These are phyloP conservation scores for Rhinolophus sinicus DNA, from an alignment of 2,113 vertebrate genomes.

Conservation along the genomic window DNA sequence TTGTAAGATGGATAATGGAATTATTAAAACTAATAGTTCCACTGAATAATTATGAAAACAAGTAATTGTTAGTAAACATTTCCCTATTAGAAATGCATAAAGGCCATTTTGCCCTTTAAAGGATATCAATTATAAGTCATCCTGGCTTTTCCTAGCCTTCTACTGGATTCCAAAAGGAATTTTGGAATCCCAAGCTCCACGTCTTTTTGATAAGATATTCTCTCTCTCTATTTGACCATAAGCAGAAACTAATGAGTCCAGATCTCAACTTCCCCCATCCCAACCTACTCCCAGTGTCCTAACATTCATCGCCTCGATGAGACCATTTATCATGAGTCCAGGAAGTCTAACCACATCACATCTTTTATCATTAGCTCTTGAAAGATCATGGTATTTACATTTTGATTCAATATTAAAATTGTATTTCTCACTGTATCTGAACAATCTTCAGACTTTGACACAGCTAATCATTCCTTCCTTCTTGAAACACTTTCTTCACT, in stretches of 20 bases:
- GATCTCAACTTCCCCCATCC: neutral
- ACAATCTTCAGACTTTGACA: neutral
- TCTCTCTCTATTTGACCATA: neutral
- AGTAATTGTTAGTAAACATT: neutral
- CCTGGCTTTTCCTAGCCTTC: constrained; percentile 6
- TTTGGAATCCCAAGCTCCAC: neutral
- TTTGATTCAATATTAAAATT: neutral
- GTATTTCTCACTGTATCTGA: neutral
- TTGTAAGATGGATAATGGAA: neutral
- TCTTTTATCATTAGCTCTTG: neutral
- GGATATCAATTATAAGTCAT: neutral
- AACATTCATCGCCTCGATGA: neutral
- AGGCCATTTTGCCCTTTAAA: neutral
- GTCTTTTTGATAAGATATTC: neutral
- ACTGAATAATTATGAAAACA: neutral
- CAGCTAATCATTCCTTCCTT: neutral
- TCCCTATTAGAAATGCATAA: neutral
- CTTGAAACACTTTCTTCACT: neutral
- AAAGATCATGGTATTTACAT: neutral
- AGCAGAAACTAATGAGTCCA: neutral
- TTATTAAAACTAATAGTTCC: neutral
- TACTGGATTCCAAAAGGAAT: neutral
- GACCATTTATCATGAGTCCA: neutral
- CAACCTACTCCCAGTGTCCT: neutral
- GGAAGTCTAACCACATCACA: neutral